Evolutionary conservation across 2,888 invertebrate genomes (phyloP), one percentile per base, ranked within the genome.

Genomic region (Parnassius mnemosyne): DNA sequence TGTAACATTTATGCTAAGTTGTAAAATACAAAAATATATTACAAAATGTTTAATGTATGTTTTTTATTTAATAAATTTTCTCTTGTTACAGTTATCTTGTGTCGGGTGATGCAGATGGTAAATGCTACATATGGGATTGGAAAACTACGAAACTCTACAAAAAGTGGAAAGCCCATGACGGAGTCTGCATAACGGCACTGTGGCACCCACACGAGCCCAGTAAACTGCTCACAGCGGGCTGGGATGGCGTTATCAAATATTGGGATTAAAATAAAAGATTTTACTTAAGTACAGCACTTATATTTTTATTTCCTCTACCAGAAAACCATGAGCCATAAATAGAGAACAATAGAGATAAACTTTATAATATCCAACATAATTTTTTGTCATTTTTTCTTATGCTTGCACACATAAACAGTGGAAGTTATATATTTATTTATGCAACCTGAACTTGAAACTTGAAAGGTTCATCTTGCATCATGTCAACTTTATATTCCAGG

Each of bases 161-260:
- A 84, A 99, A 98, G 82, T 99, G 99, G 97, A 99, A 99, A 85
- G 99, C 99, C 0, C 99, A 99, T 82, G 99, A 99, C 72, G 97
- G 97, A 65, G 99, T 99, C 13, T 99, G 99, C 81, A 99, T 99
- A 66, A 94, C 95, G 13, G 94, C 95, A 0, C 91, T 99, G 13
- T 99, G 99, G 99, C 99, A 99, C 92, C 99, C 99, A 0, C 99
- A 99, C 80, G 99, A 99, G 84, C 97, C 99, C 3, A 98, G 98
- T 78, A 97, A 97, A 83, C 93, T 99, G 61, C 96, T 97, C n/a
- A 98, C 99, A 0, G 98, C 98, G 51, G 99, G 99, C 56, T 99
- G 99, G 99, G 99, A 99, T 87, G 98, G 98, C 9, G 92, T 97
- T 69, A 98, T 99, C 72, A 99, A 99, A 87, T 98, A 97, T 85